Base-by-base conservation (phyloP, 2,888 invertebrate species). In the Mesopsocus fuscifrons region DNA sequence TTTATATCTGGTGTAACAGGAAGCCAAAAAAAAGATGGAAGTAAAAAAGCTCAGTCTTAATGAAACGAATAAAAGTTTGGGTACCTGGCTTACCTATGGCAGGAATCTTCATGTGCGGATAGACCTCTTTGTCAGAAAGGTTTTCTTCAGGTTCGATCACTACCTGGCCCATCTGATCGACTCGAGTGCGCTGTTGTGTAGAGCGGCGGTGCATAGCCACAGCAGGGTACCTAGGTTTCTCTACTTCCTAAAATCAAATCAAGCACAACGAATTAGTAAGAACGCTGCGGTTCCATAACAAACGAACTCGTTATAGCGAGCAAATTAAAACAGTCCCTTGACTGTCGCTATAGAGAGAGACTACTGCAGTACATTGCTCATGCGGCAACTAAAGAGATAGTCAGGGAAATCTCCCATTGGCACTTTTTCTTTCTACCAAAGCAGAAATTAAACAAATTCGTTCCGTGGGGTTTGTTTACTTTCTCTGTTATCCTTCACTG, bases 101-200 rank as follows among this genome's bases (percentile, higher is more conserved):
- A 35, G 64, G 64, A 47, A 65, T 63, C 46, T 53, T 56, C 52
- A 57, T 59, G 49, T 57, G 57, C 11, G 69, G 69, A 56, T 79
- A 85, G 53, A 87, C 81, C 58, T 89, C 85, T 55, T 87, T 87
- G 57, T 87, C 87, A 50, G 83, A 83, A 31, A 85, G 67, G 61
- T 83, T 85, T 58, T 85, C 85, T 53, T 85, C 83, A 45, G 81
- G 80, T 54, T 85, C 85, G 51, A 85, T 73, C 46, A 83, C 72
- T 61, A 66, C 61, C 52, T 69, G 68, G 20, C 66, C 67, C 47
- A 65, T 54, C 9, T 48, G 61, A 44, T 59, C 60, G 45, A 60
- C 54, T 58, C 59, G 50, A 58, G 58, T 30, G 57, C 58, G 50
- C 68, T n/a, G 52, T 35, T 49, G 48, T 31, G 48, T 48, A 21